Percentiles rank a stretch among this genome's conserved stretches.
Evolutionary conservation across 2,113 vertebrate genomes (phyloP).

Genomic region (Elaphurus davidianus): DNA sequence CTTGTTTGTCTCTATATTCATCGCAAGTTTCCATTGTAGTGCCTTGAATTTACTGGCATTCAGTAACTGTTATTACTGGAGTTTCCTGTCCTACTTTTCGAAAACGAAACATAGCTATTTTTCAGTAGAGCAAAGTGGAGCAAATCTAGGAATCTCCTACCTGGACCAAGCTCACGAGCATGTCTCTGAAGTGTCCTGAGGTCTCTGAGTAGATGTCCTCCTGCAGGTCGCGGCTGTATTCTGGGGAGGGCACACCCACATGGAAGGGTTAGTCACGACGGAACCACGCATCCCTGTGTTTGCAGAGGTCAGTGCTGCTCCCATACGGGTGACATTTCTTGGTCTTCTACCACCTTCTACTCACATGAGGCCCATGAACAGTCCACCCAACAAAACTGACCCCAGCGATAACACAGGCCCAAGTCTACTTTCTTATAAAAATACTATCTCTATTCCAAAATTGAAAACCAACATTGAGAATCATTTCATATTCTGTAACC

Average conservation of each 20-base stretch:
- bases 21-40: not conserved
- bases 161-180: conserved; percentile 84
- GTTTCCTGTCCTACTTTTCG: not conserved
- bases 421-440: not conserved
- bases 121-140: not conserved
- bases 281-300: not conserved
- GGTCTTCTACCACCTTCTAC: not conserved
- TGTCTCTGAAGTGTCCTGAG: conserved; percentile 87
- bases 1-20: not conserved
- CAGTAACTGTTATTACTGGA: not conserved
- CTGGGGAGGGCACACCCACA: conserved; percentile 66
- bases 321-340: not conserved
- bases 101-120: not conserved
- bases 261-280: not conserved
- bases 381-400: not conserved
- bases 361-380: not conserved
- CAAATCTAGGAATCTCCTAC: conserved; percentile 72
- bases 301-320: not conserved
- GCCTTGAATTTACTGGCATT: not conserved
- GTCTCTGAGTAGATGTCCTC: conserved; percentile 85
- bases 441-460: not conserved
- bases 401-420: not conserved
- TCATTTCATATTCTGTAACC: not conserved
- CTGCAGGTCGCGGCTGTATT: conserved; percentile 83
- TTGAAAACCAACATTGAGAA: not conserved